Evolutionary conservation across 2,888 invertebrate species (phyloP), one percentile per base, ranked within the genome.

Genomic region (Uropetala carovei): DNA sequence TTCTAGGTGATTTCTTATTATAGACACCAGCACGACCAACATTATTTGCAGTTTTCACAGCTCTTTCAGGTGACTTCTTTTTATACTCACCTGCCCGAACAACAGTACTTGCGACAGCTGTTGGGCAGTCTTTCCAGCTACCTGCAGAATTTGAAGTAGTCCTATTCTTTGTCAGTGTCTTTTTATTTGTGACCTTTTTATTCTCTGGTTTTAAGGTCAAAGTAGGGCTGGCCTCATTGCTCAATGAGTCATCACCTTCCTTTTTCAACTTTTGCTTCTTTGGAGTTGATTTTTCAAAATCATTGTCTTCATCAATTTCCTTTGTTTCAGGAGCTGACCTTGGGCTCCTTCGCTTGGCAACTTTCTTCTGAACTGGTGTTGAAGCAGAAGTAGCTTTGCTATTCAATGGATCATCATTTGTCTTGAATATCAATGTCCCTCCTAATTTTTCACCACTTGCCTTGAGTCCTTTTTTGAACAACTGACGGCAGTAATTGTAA

Each of bases 401-500:
- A n/a, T n/a, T n/a, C 81, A 13, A 9, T 1, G 13, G 57, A 56
- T 11, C 81, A 18, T 18, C 1, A 30, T 22, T 30, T 5, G 18
- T 58, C 18, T 58, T 43, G 89, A 89, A 89, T 18, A 89, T 11
- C 1, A 92, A 18, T 59, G 81, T 81, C 68, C 43, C 43, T 30
- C 81, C 57, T 5, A 13, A 30, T 14, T 10, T 57, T 14, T 92
- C 81, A 13, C 11, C 10, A 22, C 92, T 81, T 16, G 57, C 82
- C 22, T 97, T 97, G 0, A 98, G 95, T 18, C 97, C 98, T 83
- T 95, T 95, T 56, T 95, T 95, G 93, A 98, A 97, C 22, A 97
- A 95, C 93, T 96, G 96, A 22, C 96, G 96, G 93, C 97, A 97
- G 94, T 97, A 97, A 0, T 96, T 95, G 94, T 98, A 98, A 94